Base-by-base conservation (phyloP, 2,113 vertebrate species). In the Trogon melanurus region DNA sequence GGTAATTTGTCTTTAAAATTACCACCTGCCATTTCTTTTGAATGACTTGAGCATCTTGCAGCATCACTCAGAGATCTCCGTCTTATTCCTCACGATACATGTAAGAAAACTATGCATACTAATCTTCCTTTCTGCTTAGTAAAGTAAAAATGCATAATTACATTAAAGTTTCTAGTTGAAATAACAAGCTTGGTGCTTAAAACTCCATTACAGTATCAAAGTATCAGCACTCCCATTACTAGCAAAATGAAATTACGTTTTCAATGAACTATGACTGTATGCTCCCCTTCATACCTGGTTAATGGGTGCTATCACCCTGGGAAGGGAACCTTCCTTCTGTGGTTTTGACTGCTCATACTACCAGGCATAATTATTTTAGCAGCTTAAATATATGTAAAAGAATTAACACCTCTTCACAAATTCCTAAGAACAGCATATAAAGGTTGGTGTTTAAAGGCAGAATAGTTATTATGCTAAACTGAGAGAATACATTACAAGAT, bases 1-100 rank as follows among this genome's bases (percentile, higher is more conserved):
- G 91, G 75, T 95, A 96, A 96, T 96, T 87, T 96, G 79, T 96
- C 93, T 97, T 97, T 93, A 96, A 96, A 91, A 92, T 94, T 94
- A 76, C 74, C 69, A 95, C 64, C 85, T 97, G 96, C 80, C 78
- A 82, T 91, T 97, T 84, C 89, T 86, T 96, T 93, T 95, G 86
- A 96, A 84, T 89, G 95, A 86, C 88, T 95, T 76, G 64, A 90
- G 85, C 58, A 87, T 97, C 91, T 95, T 86, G 81, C 76, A 89
- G 66, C 88, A 87, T 94, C 87, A 84, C 45, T 95, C 26, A 5
- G 53, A 91, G 53, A 79, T 95, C 83, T 81, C 81, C 92, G 79
- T 82, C 87, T 67, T 93, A 25, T 84, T 96, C 84, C 91, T 54
- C 73, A 51, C 0, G 10, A 81, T 56, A 85, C 88, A 76, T 21